A percentile compares a stretch with the other conserved stretches of the same genome.
Conservation (phyloP, 2,113 vertebrate genomes). For the Bubo bubo region DNA sequence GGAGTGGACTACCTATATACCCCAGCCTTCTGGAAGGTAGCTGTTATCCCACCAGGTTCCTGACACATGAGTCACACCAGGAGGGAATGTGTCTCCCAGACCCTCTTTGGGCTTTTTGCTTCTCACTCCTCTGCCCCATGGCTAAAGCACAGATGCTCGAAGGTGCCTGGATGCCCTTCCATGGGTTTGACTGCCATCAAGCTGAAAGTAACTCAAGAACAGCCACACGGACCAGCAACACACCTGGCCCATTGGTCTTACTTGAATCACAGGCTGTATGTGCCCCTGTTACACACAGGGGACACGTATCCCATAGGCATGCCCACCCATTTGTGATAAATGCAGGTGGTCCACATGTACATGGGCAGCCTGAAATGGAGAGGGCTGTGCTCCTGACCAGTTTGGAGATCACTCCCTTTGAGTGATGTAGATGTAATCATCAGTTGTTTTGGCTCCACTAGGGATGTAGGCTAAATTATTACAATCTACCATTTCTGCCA, state of each 20-base stretch:
- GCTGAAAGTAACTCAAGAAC: neutral
- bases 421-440: neutral
- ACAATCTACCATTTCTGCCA: neutral
- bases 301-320: neutral
- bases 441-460: neutral
- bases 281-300: neutral
- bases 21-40: neutral
- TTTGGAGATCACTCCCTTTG: neutral
- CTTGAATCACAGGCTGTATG: neutral
- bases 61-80: rapidly evolving
- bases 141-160: neutral
- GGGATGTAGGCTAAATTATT: neutral
- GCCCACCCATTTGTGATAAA: too few species aligned
- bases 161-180: neutral
- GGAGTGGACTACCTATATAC: neutral
- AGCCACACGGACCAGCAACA: neutral
- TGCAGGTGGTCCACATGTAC: neutral
- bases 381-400: neutral
- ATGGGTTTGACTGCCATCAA: neutral
- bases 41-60: neutral
- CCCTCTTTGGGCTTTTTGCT: neutral
- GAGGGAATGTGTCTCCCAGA: neutral
- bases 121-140: neutral
- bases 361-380: neutral
- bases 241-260: neutral